Evolutionary conservation across 2,113 vertebrate genomes (phyloP).

Genomic region (Diadophis punctatus): DNA sequence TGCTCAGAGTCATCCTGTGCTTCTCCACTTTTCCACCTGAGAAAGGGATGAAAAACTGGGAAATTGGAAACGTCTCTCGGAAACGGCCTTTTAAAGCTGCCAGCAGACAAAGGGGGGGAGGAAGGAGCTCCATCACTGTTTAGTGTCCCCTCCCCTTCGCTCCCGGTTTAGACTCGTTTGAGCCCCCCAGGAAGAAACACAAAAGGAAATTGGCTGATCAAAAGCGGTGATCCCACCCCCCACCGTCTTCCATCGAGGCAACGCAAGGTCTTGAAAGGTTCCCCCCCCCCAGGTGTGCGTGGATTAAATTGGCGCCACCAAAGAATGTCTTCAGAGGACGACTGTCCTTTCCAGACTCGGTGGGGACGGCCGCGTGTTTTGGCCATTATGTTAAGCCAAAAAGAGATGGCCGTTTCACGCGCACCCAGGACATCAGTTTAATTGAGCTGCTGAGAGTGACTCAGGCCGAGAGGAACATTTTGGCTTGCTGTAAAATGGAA

Average conservation of each 20-base stretch:
- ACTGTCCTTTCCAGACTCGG: not conserved
- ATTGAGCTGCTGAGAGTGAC: not conserved
- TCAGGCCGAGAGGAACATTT: not conserved
- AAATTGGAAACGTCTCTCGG: not conserved
- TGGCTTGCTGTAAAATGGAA: not conserved
- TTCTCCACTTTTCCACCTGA: not conserved
- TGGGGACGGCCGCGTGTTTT: not conserved
- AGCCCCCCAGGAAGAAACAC: not conserved
- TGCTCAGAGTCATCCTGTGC: not conserved
- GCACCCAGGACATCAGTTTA: not conserved
- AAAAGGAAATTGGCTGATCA: not conserved
- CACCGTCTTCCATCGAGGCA: too few relatives aligned
- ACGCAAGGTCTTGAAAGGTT: not conserved
- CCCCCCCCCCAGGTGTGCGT: rapidly evolving
- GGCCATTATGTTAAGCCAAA: not conserved
- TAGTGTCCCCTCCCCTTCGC: not conserved
- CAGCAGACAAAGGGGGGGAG: not conserved
- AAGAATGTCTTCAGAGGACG: not conserved
- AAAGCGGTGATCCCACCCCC: not conserved
- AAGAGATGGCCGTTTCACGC: not conserved
- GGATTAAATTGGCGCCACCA: not conserved
- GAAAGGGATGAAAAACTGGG: not conserved
- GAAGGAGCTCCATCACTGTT: not conserved
- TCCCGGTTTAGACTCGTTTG: not conserved
- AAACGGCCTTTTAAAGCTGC: not conserved